Evolutionary conservation across 2,113 vertebrate species (phyloP), one percentile per base, ranked within the genome.

Genomic region (Sinocyclocheilus maitianheensis): DNA sequence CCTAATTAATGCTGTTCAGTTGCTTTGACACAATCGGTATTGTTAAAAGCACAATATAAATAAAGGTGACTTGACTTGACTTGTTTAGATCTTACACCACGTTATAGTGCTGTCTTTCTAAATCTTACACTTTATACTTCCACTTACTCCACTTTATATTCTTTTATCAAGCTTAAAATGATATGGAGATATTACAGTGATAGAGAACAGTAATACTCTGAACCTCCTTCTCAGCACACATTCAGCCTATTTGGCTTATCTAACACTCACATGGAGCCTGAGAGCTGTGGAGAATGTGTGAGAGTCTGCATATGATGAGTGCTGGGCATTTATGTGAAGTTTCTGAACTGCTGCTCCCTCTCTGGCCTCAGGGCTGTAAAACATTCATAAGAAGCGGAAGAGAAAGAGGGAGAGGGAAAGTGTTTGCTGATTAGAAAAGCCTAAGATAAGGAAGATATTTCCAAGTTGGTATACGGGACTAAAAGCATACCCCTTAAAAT

Each of bases 181-280:
- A 53, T 81, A 62, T 26, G 78, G 60, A 26, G n/a, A 24, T 71
- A 83, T 55, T 58, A 26, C 76, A 12, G 58, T 22, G 83, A 53
- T 26, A 22, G 58, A 65, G 76, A 74, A 6, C 67, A 85, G 62
- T 63, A 83, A 78, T 24, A 51, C 48, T 53, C 24, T 77, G 14
- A 60, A 62, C 18, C 18, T 85, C 43, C 58, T 58, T 60, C 30
- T 46, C 34, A 65, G 65, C 67, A 81, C n/a, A 76, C 48, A 65
- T 80, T 40, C 77, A 55, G 53, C 12, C 63, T 78, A 51, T 84
- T 69, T 83, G 84, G 26, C 72, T 83, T 85, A 88, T 83, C 74
- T 40, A 37, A 72, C 69, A 62, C 75, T 67, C 63, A 51, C 26
- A 72, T 13, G 6, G 51, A 63, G 34, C 51, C 58, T 26, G 67